Evolutionary conservation across 1,140 invertebrate species (phyloP), one percentile per base, ranked within the genome.

Genomic region (Drosophila watanabei): DNA sequence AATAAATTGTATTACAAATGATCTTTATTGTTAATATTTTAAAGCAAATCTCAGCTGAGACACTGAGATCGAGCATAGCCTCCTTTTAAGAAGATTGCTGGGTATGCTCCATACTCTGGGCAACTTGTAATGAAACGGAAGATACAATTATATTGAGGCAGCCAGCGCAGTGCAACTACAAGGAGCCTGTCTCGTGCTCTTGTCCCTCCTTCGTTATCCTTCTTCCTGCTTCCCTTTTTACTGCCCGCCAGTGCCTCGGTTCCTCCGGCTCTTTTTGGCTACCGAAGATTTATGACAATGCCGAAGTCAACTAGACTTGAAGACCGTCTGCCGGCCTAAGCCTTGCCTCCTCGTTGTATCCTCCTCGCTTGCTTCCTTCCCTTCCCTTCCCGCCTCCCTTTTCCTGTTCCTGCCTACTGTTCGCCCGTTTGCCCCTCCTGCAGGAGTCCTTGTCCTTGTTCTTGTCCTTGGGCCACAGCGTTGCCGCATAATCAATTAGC

Each of bases 111-210:
- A 49, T 4, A 35, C 71, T 76, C 61, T 65, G 82, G 77, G 77
- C 63, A 83, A 82, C 84, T 75, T 88, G 68, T 87, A 83, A 88
- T 87, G 80, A 83, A 88, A 88, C 85, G 85, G 83, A 87, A 88
- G 85, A 87, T 88, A 83, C 80, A 88, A 88, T 88, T 87, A 88
- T 78, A 69, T 77, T 58, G 75, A 69, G 57, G 75, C 58, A 68
- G 35, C 37, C 56, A 48, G 43, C 10, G 6, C 28, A 33, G 52
- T 4, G 28, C 52, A 49, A 51, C 70, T 72, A 72, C 66, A 43
- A 72, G 66, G 66, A 73, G 68, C 20, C 70, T 43, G 70, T 49
- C 69, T 72, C 69, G 69, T 72, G 65, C 65, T 70, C 28, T 14
- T 61, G 28, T 9, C 28, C 28, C 54, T 24, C 59, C 59, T 28